Percentiles rank a stretch among this genome's conserved stretches.
Evolutionary conservation across 2,113 vertebrate genomes (phyloP).

Genomic region (Cyanoliseus patagonus): DNA sequence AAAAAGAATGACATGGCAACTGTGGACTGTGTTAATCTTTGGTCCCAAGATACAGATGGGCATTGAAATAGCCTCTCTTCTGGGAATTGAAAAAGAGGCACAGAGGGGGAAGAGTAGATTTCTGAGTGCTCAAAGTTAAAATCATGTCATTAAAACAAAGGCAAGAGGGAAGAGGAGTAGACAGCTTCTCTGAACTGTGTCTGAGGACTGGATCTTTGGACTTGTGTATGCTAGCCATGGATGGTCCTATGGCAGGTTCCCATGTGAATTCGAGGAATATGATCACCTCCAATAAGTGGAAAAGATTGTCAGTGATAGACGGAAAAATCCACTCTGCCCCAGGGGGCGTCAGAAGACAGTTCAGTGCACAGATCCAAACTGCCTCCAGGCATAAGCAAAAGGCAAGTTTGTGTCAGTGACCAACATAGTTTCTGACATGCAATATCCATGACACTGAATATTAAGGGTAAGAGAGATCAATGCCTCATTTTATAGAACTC

Average conservation of each 20-base stretch:
- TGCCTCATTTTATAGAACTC: slow-evolving; percentile 24
- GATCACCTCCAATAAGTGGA: neutral
- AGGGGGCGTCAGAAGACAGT: neutral
- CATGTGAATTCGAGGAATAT: neutral
- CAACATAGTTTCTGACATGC: neutral
- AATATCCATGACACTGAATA: neutral
- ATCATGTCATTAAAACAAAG: neutral
- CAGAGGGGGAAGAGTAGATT: neutral
- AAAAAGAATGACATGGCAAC: neutral
- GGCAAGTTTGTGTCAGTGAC: neutral
- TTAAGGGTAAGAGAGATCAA: slow-evolving; percentile 44
- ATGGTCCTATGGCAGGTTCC: neutral
- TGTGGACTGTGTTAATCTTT: neutral
- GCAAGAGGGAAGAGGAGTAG: neutral
- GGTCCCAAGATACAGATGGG: neutral
- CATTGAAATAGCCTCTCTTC: neutral
- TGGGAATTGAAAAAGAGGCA: neutral
- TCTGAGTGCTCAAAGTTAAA: neutral
- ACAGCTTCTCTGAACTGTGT: neutral
- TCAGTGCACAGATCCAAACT: neutral
- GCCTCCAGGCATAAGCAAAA: slow-evolving; percentile 1
- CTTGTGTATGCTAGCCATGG: neutral
- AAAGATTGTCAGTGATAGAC: neutral
- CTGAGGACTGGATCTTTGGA: neutral
- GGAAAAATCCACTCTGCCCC: neutral